phyloP scores from a whole-genome alignment of 2,888 invertebrate species.

The Trichogramma evanescens region DNA sequence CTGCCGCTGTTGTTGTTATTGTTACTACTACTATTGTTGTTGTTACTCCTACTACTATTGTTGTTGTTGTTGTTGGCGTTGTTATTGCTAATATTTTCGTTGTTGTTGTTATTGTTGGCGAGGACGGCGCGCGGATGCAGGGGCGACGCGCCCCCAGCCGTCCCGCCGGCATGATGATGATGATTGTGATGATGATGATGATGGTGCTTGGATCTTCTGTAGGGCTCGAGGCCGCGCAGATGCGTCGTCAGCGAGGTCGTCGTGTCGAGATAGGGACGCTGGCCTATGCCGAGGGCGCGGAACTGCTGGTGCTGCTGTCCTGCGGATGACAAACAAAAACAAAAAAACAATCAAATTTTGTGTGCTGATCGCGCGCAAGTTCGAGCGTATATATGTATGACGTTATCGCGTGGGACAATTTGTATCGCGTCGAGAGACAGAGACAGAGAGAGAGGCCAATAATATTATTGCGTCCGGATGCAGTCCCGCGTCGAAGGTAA shows the following conservation, averaged over 20 bases:
- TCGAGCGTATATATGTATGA: no score
- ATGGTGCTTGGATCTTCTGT: slow-evolving; percentile 61
- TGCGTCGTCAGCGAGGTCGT: slow-evolving; percentile 57
- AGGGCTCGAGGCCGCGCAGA: slow-evolving; percentile 62
- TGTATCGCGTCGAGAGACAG: no score
- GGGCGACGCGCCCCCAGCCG: background rate
- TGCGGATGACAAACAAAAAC: slow-evolving; percentile 22
- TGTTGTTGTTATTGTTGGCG: slow-evolving; percentile 6
- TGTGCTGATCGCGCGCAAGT: no score
- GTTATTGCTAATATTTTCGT: background rate
- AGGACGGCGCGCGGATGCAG: background rate
- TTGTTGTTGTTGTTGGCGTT: background rate
- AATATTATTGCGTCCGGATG: no score
- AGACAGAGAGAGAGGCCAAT: no score
- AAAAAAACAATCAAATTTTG: no score
- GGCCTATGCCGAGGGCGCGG: slow-evolving; percentile 66
- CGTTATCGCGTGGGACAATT: no score
- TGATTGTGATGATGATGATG: slow-evolving; percentile 43
- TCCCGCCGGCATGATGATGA: slow-evolving; percentile 29
- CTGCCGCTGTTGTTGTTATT: slow-evolving; percentile 25
- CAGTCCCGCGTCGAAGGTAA: no score
- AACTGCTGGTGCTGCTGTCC: slow-evolving; percentile 59
- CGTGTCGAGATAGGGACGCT: slow-evolving; percentile 61
- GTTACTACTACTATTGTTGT: slow-evolving; percentile 17
- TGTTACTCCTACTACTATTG: background rate